Conservation (phyloP, 1,140 invertebrate genomes). For the Leptinotarsa lineolata region DNA sequence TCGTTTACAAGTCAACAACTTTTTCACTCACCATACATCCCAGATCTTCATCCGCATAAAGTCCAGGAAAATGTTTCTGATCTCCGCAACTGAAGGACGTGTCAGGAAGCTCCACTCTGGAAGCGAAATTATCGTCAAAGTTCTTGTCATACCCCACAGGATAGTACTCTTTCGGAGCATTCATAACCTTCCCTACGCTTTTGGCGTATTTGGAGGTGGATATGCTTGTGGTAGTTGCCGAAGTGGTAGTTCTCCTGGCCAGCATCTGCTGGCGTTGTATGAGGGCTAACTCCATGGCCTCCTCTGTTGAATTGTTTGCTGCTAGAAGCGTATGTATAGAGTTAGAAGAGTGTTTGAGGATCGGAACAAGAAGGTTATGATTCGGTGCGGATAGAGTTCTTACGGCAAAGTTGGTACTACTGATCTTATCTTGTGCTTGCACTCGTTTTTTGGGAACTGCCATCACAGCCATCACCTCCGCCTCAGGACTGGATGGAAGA, state of each 20-base stretch:
- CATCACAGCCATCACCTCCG: constrained; percentile 42
- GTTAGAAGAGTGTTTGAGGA: constrained; percentile 40
- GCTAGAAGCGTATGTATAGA: constrained; percentile 44
- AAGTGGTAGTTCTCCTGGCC: constrained; percentile 41
- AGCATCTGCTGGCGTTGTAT: constrained; percentile 46
- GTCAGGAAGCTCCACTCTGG: constrained; percentile 81
- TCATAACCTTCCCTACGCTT: constrained; percentile 77
- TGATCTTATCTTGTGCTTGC: constrained; percentile 46
- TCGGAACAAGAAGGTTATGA: constrained; percentile 33
- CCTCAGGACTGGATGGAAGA: constrained; percentile 17
- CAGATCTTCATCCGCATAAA: constrained; percentile 88
- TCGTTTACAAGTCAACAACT: not conserved
- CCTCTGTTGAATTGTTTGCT: constrained; percentile 51
- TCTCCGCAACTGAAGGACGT: constrained; percentile 86
- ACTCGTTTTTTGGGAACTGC: constrained; percentile 40
- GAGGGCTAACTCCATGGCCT: constrained; percentile 57
- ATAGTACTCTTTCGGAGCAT: constrained; percentile 85
- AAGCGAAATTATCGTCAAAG: constrained; percentile 84
- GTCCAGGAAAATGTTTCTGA: constrained; percentile 86
- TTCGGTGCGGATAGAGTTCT: constrained; percentile 40
- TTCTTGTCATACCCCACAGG: constrained; percentile 85
- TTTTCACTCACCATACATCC: constrained; percentile 80
- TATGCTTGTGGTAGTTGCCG: constrained; percentile 42
- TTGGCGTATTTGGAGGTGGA: constrained; percentile 47
- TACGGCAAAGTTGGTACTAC: constrained; percentile 47